These are phyloP conservation scores for Porites evermanni DNA, from an alignment of 92 coral and sea anemone genomes.

Conservation along the genomic window DNA sequence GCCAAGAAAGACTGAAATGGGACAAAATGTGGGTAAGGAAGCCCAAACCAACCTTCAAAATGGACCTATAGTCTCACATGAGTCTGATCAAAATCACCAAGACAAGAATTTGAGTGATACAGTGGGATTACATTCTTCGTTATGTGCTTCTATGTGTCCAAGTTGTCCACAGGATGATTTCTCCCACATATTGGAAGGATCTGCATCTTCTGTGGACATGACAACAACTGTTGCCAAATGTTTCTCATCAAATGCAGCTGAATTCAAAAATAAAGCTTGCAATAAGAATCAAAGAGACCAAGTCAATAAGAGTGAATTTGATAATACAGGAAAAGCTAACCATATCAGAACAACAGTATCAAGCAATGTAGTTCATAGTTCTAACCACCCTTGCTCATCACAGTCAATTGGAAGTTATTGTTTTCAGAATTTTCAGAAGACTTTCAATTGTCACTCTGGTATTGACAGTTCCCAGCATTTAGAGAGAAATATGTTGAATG, in stretches of 20 bases:
- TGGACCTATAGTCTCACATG: not conserved
- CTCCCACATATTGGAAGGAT: not conserved
- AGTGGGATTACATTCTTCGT: not conserved
- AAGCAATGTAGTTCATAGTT: not conserved
- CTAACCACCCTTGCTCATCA: not conserved
- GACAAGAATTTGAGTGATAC: not conserved
- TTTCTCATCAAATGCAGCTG: not conserved
- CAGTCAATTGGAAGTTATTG: not conserved
- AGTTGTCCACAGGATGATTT: not conserved
- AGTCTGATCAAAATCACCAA: not conserved
- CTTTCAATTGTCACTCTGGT: not conserved
- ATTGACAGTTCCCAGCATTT: not conserved
- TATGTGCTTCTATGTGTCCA: not conserved
- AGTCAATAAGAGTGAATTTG: not conserved
- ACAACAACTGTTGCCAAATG: not conserved
- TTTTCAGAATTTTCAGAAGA: not conserved
- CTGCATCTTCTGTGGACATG: not conserved
- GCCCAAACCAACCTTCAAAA: not conserved
- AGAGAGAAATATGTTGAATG: not conserved
- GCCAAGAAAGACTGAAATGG: constrained; percentile 17
- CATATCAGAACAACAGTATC: not conserved
- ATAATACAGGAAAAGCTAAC: no score
- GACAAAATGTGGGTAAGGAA: not conserved
- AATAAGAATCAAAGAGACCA: not conserved
- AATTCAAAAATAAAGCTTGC: not conserved